Conservation (phyloP, 2,113 vertebrate genomes). For the Oxygymnocypris stewartii region DNA sequence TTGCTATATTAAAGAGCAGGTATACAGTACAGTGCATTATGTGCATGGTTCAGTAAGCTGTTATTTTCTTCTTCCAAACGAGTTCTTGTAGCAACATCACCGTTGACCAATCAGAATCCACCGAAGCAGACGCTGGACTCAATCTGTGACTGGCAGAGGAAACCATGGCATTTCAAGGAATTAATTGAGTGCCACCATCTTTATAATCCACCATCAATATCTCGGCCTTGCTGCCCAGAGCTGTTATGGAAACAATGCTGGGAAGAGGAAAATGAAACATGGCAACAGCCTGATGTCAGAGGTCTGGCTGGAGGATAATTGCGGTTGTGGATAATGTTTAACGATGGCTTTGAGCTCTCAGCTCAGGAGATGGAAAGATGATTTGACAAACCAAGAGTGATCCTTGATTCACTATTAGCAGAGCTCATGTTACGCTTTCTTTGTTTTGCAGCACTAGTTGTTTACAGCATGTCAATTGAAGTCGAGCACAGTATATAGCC, state of each 20-base stretch:
- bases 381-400: not conserved
- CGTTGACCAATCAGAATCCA: not conserved
- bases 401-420: not conserved
- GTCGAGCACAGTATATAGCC: not conserved
- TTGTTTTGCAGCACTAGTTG: not conserved
- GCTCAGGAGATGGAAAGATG: too few relatives aligned
- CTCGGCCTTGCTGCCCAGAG: slow-evolving; percentile 14
- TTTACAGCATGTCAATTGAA: not conserved
- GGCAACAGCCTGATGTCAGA: slow-evolving; percentile 2
- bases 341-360: not conserved
- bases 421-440: not conserved
- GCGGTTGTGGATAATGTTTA: slow-evolving; percentile 30
- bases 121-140: not conserved
- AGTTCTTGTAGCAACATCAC: not conserved
- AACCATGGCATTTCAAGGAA: slow-evolving; percentile 40
- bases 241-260: slow-evolving; percentile 47
- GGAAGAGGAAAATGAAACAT: not conserved
- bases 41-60: not conserved
- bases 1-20: not conserved
- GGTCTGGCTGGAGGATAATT: slow-evolving; percentile 20
- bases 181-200: slow-evolving; percentile 48
- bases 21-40: not conserved
- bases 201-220: slow-evolving; percentile 46
- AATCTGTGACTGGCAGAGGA: slow-evolving; percentile 27
- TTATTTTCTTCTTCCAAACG: not conserved